A percentile compares a stretch with the other conserved stretches of the same genome.
phyloP scores from a whole-genome alignment of 2,888 invertebrate genomes.

The Drosophila birchii region DNA sequence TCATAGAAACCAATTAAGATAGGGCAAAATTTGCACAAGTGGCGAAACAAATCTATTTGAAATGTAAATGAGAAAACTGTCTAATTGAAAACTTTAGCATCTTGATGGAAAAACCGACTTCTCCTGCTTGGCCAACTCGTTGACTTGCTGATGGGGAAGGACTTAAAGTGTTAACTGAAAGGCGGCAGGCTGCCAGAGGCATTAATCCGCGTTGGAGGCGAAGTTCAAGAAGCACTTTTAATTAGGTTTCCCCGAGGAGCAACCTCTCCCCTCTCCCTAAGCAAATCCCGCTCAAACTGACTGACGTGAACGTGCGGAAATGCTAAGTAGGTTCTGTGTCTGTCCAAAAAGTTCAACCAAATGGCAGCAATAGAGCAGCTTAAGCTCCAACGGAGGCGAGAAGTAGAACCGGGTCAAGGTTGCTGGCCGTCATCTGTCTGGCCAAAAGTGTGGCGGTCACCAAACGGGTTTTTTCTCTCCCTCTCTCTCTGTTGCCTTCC shows the following conservation, averaged over 20 bases:
- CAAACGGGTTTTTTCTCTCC: slow-evolving; percentile 48
- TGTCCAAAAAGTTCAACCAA: slow-evolving; percentile 43
- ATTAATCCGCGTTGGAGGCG: slow-evolving; percentile 51
- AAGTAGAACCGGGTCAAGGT: slow-evolving; percentile 83
- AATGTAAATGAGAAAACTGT: slow-evolving; percentile 74
- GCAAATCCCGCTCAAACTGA: slow-evolving; percentile 48
- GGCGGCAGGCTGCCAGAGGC: slow-evolving; percentile 53
- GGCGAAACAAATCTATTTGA: slow-evolving; percentile 71
- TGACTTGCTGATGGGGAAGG: slow-evolving; percentile 32
- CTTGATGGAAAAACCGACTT: slow-evolving; percentile 19
- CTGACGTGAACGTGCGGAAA: slow-evolving; percentile 69
- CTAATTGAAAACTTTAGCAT: slow-evolving; percentile 74
- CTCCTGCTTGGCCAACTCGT: not conserved
- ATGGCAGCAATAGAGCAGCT: slow-evolving; percentile 23
- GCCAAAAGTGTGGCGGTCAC: slow-evolving; percentile 46
- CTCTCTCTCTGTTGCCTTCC: slow-evolving; percentile 18
- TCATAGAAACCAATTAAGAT: slow-evolving; percentile 61
- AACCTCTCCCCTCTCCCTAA: slow-evolving; percentile 22
- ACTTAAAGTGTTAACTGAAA: slow-evolving; percentile 70
- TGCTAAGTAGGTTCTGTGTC: slow-evolving; percentile 64
- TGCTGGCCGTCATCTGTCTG: slow-evolving; percentile 51
- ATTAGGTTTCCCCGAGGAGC: slow-evolving; percentile 54
- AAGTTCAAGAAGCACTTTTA: slow-evolving; percentile 65
- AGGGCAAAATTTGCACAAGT: slow-evolving; percentile 53
- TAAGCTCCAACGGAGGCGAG: slow-evolving; percentile 43